Percentiles rank a stretch among this genome's conserved stretches.
Conservation (phyloP, 2,113 vertebrate species). For the Pica pica region DNA sequence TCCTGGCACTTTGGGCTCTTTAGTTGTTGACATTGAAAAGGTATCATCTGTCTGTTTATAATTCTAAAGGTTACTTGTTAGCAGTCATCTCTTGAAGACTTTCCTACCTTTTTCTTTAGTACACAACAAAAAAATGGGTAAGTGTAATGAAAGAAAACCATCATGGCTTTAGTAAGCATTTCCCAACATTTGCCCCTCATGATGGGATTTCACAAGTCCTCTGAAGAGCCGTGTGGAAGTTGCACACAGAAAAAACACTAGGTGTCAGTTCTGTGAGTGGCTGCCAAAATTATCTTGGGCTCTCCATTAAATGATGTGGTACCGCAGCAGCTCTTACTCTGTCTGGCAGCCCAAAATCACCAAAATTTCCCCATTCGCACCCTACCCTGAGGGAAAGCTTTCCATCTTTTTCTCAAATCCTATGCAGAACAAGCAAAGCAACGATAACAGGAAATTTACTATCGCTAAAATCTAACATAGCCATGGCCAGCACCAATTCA, state of each 20-base stretch:
- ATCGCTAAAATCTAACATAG: neutral
- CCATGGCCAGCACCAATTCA: neutral
- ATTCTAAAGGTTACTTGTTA: neutral
- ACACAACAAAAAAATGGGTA: neutral
- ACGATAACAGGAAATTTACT: neutral
- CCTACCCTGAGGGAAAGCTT: neutral
- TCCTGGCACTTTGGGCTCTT: neutral
- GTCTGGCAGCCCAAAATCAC: neutral
- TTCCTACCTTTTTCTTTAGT: neutral
- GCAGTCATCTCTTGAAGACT: neutral
- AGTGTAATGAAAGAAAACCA: neutral
- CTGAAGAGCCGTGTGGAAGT: neutral
- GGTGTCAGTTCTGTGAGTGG: neutral
- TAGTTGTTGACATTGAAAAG: neutral
- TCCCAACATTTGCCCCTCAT: neutral
- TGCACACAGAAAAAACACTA: neutral
- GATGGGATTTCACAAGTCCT: neutral
- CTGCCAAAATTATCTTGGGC: neutral
- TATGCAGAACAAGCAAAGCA: neutral
- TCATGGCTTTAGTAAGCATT: neutral
- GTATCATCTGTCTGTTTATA: neutral
- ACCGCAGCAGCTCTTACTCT: neutral
- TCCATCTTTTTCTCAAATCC: neutral
- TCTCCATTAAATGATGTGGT: neutral
- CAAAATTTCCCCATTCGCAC: neutral